These are phyloP conservation scores for Dallia pectoralis DNA, from an alignment of 2,797 vertebrate genomes.

Conservation along the genomic window DNA sequence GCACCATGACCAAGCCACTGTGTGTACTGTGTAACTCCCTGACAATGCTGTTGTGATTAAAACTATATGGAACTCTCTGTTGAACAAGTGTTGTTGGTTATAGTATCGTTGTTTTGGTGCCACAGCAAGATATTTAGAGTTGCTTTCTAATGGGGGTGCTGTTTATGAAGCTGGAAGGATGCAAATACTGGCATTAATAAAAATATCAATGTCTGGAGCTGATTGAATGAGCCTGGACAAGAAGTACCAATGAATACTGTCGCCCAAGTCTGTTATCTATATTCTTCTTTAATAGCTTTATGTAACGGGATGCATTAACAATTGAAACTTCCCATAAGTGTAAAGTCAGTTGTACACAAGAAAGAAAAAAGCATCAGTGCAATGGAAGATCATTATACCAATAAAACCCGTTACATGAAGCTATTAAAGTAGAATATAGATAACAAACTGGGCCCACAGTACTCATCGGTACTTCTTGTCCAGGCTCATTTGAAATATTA, in stretches of 20 bases:
- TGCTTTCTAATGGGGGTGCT: no score
- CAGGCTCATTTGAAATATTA: slow-evolving; percentile 19
- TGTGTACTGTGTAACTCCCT: no score
- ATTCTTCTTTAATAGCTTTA: slow-evolving; percentile 1
- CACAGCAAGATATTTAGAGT: no score
- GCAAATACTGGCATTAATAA: no score
- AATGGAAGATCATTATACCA: background rate
- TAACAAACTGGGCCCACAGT: background rate
- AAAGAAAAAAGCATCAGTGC: background rate
- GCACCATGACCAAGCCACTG: no score
- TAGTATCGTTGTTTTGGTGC: no score
- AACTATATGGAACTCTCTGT: no score
- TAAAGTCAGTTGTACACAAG: background rate
- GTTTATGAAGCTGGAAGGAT: no score
- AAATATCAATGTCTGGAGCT: no score
- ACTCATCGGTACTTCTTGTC: background rate
- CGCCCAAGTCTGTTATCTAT: background rate
- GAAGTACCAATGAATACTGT: background rate
- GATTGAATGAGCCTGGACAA: slow-evolving; percentile 1
- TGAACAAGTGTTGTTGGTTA: no score
- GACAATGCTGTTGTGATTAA: no score
- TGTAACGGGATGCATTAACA: background rate
- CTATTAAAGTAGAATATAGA: background rate
- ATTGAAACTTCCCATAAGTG: no score
- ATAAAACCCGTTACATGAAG: background rate